Evolutionary conservation across 2,797 vertebrate species (phyloP), one percentile per base, ranked within the genome.

Genomic region (Poeciliopsis infans): DNA sequence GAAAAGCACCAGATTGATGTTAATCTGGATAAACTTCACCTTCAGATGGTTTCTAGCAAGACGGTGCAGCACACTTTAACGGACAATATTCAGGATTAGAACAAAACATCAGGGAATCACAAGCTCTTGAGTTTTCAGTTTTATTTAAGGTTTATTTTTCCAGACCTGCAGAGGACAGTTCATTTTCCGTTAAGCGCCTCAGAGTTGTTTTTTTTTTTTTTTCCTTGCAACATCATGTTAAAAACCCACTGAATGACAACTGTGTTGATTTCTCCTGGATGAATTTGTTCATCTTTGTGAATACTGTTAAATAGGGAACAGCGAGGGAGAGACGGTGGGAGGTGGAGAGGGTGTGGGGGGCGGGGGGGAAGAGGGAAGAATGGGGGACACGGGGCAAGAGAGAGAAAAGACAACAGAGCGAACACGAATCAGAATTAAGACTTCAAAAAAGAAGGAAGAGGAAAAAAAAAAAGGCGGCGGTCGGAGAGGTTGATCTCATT

Each of bases 161-260:
- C 97, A 97, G 97, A 97, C 97, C 97, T 97, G 97, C 96, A 99
- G 97, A 98, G 97, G 97, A 97, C 96, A 97, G 97, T 98, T 98
- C 96, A 97, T 96, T 97, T 98, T 98, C 94, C 96, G 97, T 96
- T 96, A 96, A 96, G 96, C 97, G 97, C 97, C 96, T 97, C 95
- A 94, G 87, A 88, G 55, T 91, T 90, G 88, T 92, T 83, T 81
- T 80, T 86, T 79, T 83, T 87, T 51, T 93, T 86, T 85, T 83
- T 81, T 86, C 80, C 84, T 88, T 55, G 87, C 96, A 98, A 97
- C 95, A 88, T 97, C 95, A 96, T 96, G 91, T 95, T 95, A 95
- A 95, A 59, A 96, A 95, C 90, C 90, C 94, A 94, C 88, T 87
- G 90, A 88, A 92, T 91, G 90, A 95, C 4, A 39, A 68, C 89